Conservation (phyloP, 2,113 vertebrate species). For the Pseudopodoces humilis region DNA sequence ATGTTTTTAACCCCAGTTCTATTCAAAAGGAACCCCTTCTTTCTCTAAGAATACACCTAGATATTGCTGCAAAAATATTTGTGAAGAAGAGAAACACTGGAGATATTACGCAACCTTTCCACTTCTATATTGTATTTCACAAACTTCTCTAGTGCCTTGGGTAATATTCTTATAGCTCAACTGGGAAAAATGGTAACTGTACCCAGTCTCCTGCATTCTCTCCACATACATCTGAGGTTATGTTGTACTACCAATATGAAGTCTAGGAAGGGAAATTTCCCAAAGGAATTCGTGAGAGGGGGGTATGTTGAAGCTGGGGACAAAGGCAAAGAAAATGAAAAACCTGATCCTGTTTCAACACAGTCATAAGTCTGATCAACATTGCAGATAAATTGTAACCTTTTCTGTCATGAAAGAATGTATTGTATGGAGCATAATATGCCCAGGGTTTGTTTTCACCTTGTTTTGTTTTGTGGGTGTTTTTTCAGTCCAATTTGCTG, state of each 20-base stretch:
- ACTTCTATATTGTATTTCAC: neutral
- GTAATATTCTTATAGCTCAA: neutral
- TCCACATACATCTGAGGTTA: rapidly evolving
- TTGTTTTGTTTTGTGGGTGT: neutral
- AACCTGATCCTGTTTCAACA: neutral
- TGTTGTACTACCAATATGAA: neutral
- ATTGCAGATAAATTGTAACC: neutral
- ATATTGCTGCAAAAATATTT: neutral
- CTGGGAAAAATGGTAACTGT: neutral
- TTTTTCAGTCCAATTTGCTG: neutral
- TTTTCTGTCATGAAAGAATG: neutral
- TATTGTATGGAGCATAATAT: neutral
- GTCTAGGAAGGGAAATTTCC: neutral
- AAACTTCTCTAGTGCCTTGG: neutral
- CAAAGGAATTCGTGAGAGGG: neutral
- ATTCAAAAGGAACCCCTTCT: neutral
- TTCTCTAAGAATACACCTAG: neutral
- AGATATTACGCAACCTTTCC: neutral
- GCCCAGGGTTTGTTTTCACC: neutral
- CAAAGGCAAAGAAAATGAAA: neutral
- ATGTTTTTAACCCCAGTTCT: neutral
- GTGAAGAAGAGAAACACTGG: neutral
- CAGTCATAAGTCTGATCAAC: neutral
- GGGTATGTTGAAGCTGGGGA: neutral
- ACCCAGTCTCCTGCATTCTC: neutral